These are phyloP conservation scores for Aspidiotus rigidus DNA, from an alignment of 2,888 invertebrate species.

Conservation along the genomic window DNA sequence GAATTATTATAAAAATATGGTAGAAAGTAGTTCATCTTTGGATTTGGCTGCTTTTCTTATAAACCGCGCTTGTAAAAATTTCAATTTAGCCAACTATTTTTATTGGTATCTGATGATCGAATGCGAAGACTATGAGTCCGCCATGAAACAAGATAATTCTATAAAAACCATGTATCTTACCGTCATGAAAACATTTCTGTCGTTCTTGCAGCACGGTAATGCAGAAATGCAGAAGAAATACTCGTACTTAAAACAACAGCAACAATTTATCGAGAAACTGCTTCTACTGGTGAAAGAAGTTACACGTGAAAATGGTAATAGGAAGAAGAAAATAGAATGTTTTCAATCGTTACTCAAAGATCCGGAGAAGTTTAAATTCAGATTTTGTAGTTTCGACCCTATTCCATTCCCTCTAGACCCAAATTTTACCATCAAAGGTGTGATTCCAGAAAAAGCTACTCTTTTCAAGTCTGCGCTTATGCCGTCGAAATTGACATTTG, in stretches of 20 bases:
- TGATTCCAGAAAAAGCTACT: constrained; percentile 78
- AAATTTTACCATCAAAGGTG: constrained; percentile 74
- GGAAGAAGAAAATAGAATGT: constrained; percentile 84
- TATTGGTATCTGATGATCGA: constrained; percentile 95
- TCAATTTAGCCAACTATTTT: constrained; percentile 86
- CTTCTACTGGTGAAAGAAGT: constrained; percentile 80
- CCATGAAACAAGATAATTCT: constrained; percentile 58
- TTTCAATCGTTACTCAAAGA: constrained; percentile 75
- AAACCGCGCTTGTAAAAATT: constrained; percentile 76
- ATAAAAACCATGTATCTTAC: constrained; percentile 77
- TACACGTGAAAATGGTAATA: constrained; percentile 79
- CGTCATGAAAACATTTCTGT: constrained; percentile 79
- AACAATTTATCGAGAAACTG: constrained; percentile 81
- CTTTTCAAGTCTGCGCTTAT: constrained; percentile 93
- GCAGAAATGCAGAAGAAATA: constrained; percentile 63
- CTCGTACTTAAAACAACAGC: constrained; percentile 70
- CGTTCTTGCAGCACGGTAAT: constrained; percentile 51
- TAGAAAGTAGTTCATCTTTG: constrained; percentile 36
- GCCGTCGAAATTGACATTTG: constrained; percentile 85
- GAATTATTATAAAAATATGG: constrained; percentile 12
- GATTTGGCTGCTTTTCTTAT: constrained; percentile 85
- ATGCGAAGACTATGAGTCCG: constrained; percentile 74
- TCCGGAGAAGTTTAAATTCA: constrained; percentile 69
- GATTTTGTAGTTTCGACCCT: constrained; percentile 82
- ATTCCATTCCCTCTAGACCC: constrained; percentile 94